A percentile compares a stretch with the other conserved stretches of the same genome.
Evolutionary conservation across 2,888 invertebrate genomes (phyloP).

Genomic region (Odontocolon sp.): DNA sequence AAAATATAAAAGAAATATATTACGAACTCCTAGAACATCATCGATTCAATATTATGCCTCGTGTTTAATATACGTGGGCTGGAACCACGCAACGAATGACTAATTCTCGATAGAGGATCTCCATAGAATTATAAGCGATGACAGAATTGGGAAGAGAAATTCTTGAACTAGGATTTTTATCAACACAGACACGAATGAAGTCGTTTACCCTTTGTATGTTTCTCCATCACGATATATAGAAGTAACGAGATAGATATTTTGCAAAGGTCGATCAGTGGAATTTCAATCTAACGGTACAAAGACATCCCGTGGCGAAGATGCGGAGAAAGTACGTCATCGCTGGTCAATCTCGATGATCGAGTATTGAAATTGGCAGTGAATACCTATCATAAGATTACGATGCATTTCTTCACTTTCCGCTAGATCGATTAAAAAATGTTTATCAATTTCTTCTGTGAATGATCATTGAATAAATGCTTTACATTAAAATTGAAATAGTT

Average conservation of each 20-base stretch:
- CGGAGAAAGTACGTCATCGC: constrained; percentile 50
- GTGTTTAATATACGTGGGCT: neutral
- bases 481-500: neutral
- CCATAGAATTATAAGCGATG: neutral
- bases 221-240: neutral
- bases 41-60: neutral
- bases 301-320: neutral
- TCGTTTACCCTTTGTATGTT: neutral
- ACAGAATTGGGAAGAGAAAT: neutral
- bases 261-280: constrained; percentile 16
- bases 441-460: neutral
- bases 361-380: constrained; percentile 41
- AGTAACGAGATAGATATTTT: neutral
- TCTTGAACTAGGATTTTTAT: neutral
- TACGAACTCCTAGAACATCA: neutral
- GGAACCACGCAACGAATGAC: neutral
- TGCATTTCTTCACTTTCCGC: neutral
- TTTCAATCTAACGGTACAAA: constrained; percentile 32
- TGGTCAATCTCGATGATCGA: constrained; percentile 26
- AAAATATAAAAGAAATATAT: neutral
- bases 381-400: neutral
- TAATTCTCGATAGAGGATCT: neutral
- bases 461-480: neutral
- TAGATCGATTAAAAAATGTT: neutral
- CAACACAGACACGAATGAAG: neutral